Percentiles rank a stretch among this genome's conserved stretches.
phyloP scores from a whole-genome alignment of 1,140 invertebrate species.

The Drosophila mojavensis region DNA sequence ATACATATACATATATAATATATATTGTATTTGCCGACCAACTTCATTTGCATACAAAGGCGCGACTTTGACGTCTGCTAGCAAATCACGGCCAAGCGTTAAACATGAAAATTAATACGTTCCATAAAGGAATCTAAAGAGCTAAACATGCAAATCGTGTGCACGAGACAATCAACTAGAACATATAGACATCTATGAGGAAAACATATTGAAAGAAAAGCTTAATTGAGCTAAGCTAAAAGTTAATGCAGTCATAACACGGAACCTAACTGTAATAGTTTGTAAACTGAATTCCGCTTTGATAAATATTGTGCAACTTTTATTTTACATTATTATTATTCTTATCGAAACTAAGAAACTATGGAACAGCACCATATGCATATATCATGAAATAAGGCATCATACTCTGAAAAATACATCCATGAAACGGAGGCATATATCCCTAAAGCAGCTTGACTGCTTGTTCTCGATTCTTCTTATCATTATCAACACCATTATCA shows the following conservation, averaged over 20 bases:
- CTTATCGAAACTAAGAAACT: no score
- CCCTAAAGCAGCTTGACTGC: no score
- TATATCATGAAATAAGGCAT: no score
- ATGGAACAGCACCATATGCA: no score
- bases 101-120: conserved; percentile 68
- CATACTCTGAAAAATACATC: no score
- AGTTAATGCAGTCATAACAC: not conserved
- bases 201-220: conserved; percentile 27
- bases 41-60: conserved; percentile 68
- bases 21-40: conserved; percentile 18
- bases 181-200: not conserved
- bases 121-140: conserved; percentile 41
- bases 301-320: no score
- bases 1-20: conserved; percentile 17
- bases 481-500: no score
- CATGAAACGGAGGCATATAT: no score
- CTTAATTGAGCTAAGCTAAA: conserved; percentile 40
- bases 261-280: no score
- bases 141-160: conserved; percentile 74
- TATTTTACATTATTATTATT: no score
- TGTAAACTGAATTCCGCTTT: no score
- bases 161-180: conserved; percentile 19
- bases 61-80: conserved; percentile 23
- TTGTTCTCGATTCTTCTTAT: no score
- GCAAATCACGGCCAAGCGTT: conserved; percentile 45